These are phyloP conservation scores for Channa argus DNA, from an alignment of 2,113 vertebrate species.

Conservation along the genomic window DNA sequence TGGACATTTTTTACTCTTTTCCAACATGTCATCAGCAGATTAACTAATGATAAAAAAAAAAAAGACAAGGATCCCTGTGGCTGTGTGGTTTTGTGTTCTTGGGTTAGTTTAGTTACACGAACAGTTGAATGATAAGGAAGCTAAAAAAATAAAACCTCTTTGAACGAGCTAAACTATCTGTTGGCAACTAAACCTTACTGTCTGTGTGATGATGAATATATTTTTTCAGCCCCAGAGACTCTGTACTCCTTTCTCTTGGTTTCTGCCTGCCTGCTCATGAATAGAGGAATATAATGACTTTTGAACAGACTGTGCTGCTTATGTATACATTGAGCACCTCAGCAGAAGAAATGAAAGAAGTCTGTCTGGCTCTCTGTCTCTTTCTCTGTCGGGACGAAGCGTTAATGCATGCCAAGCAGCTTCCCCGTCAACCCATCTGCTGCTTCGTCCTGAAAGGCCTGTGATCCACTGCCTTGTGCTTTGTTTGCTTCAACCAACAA, in stretches of 20 bases:
- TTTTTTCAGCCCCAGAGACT: slow-evolving; percentile 17
- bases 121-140: neutral
- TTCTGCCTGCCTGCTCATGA: slow-evolving; percentile 58
- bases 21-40: neutral
- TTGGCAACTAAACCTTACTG: neutral
- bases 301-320: slow-evolving; percentile 45
- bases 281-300: slow-evolving; percentile 68
- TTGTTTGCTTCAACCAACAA: slow-evolving; percentile 5
- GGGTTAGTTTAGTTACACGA: neutral
- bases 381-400: neutral
- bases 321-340: slow-evolving; percentile 49
- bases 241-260: slow-evolving; percentile 34
- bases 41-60: neutral
- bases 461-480: slow-evolving; percentile 28
- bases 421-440: slow-evolving; percentile 61
- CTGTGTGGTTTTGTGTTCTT: neutral
- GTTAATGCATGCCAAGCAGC: slow-evolving; percentile 70
- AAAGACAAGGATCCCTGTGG: no score
- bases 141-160: neutral
- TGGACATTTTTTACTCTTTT: neutral
- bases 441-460: slow-evolving; percentile 29
- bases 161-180: neutral
- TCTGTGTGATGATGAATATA: slow-evolving; percentile 34
- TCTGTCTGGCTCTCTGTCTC: slow-evolving; percentile 1
- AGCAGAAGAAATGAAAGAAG: slow-evolving; percentile 34